These are phyloP conservation scores for Miichthys miiuy DNA, from an alignment of 2,797 vertebrate species.

Conservation along the genomic window DNA sequence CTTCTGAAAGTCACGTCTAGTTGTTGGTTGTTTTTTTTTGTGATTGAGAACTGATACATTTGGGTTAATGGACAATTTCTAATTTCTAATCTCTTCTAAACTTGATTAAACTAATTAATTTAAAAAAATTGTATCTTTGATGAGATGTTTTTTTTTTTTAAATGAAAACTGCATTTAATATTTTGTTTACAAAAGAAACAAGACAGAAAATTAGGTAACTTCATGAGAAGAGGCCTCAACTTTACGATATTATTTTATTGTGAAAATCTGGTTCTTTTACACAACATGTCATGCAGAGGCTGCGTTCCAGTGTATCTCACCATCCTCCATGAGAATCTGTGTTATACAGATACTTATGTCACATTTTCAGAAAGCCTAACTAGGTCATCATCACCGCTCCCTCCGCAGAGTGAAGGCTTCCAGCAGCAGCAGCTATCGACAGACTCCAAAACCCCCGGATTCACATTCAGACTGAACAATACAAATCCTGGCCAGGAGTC, in stretches of 20 bases:
- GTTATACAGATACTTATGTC: conserved; percentile 7
- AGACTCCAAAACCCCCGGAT: conserved; percentile 60
- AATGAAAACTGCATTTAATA: neutral
- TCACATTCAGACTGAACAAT: conserved; percentile 71
- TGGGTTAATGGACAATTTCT: too few relatives aligned
- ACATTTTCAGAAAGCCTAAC: conserved; percentile 54
- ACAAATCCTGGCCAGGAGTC: conserved; percentile 72
- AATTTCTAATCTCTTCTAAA: neutral
- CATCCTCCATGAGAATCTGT: neutral
- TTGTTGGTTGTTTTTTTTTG: neutral
- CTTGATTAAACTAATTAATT: neutral
- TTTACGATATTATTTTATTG: too few relatives aligned
- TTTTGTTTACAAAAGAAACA: neutral
- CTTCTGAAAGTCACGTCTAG: neutral
- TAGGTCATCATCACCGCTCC: conserved; percentile 60
- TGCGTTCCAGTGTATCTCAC: neutral
- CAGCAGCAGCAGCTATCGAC: conserved; percentile 19
- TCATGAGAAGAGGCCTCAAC: neutral
- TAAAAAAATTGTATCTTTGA: too few relatives aligned
- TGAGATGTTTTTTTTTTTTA: neutral
- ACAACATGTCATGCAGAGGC: neutral
- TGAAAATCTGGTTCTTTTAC: too few relatives aligned
- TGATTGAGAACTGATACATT: neutral
- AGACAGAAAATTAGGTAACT: neutral
- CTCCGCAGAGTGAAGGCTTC: conserved; percentile 35